Evolutionary conservation across 2,888 invertebrate genomes (phyloP), one percentile per base, ranked within the genome.

Genomic region (Coelopa pilipes): DNA sequence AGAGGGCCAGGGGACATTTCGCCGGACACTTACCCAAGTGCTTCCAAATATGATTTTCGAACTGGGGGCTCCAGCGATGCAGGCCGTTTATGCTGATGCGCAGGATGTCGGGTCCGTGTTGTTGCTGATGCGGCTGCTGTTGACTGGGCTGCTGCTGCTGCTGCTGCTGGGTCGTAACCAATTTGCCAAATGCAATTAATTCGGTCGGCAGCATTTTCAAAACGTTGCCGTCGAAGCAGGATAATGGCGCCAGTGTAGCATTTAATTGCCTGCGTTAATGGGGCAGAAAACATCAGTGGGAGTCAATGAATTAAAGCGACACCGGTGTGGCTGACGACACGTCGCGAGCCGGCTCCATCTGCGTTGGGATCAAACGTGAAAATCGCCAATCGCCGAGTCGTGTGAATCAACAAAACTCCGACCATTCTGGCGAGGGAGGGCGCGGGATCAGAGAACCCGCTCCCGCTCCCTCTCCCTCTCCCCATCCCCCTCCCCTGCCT

Each of bases 171-270:
- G 80, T 81, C 75, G 84, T 84, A 79, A 85, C 79, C 80, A 86
- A 84, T 84, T 86, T 86, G 78, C 87, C 87, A 80, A 87, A 87
- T 78, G 84, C 85, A 83, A 87, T 87, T 84, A 87, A 84, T 83
- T 87, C 83, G 72, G 85, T 85, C 78, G 87, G 87, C 78, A 87
- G 78, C 82, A 86, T 83, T 83, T 84, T 86, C 79, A 87, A 82
- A 81, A 87, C 82, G 81, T 85, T 85, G 78, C 81, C 82, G 81
- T 87, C 86, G 81, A 86, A 86, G 77, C 85, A 86, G 45, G 82
- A 83, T 79, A 84, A 77, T 50, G 85, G 85, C 75, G 86, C 81
- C 71, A 87, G 80, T 73, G 87, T 86, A 76, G 87, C 87, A 82
- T 87, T 87, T 80, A 87, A 81, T 82, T 87, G 87, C 34, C 87